Evolutionary conservation across 2,888 invertebrate species (phyloP).

Genomic region (Eupeodes luniger): DNA sequence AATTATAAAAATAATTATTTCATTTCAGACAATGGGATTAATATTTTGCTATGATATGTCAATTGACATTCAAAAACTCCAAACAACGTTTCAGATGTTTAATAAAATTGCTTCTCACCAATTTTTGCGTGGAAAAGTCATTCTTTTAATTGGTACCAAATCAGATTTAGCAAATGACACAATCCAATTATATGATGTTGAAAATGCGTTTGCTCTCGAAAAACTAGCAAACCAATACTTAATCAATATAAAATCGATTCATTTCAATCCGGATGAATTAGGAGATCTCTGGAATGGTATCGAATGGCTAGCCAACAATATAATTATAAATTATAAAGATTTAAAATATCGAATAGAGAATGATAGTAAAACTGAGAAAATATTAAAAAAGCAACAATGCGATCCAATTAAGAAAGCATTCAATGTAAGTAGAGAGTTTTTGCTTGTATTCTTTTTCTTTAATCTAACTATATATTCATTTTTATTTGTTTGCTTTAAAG

Average conservation of each 20-base stretch:
- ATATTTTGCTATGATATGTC: constrained; percentile 82
- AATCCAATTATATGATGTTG: constrained; percentile 81
- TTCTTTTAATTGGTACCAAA: constrained; percentile 81
- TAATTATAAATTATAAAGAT: constrained; percentile 17
- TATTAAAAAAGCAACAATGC: neutral
- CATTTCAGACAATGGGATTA: constrained; percentile 78
- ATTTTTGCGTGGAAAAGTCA: constrained; percentile 80
- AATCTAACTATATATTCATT: neutral
- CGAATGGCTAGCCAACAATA: constrained; percentile 37
- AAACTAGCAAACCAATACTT: constrained; percentile 78
- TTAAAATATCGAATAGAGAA: constrained; percentile 39
- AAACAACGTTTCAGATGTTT: constrained; percentile 78
- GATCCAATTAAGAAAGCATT: neutral
- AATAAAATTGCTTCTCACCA: constrained; percentile 78
- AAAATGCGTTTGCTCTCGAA: constrained; percentile 80
- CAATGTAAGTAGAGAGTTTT: constrained; percentile 28
- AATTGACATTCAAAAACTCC: constrained; percentile 75
- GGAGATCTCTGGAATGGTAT: constrained; percentile 54
- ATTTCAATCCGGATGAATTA: constrained; percentile 45
- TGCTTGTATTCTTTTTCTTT: neutral
- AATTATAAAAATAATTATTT: neutral
- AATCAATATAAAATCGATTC: constrained; percentile 75
- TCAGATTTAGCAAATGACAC: constrained; percentile 79
- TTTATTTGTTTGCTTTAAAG: constrained; percentile 5
- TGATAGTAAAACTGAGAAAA: constrained; percentile 13